Conservation (phyloP, 2,888 invertebrate species). For the Acleris emargana region DNA sequence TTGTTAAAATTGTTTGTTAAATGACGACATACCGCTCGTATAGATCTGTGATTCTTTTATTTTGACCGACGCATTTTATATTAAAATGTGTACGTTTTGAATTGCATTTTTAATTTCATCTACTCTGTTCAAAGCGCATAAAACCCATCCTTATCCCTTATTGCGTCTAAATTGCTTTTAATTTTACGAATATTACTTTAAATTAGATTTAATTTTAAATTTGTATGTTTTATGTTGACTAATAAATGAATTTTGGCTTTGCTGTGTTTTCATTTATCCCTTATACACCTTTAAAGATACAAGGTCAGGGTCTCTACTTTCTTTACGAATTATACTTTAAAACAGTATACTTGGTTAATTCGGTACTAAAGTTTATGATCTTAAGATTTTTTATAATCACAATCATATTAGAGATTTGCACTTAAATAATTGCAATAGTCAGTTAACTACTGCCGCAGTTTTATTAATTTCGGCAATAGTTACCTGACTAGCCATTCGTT, state of each 20-base stretch:
- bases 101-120: conserved; percentile 66
- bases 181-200: conserved; percentile 28
- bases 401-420: no score
- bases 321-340: no score
- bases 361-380: neutral
- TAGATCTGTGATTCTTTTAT: conserved; percentile 69
- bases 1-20: conserved; percentile 40
- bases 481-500: no score
- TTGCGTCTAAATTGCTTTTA: conserved; percentile 38
- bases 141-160: conserved; percentile 22
- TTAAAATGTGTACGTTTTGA: conserved; percentile 73
- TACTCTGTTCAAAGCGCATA: conserved; percentile 38
- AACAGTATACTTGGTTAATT: neutral
- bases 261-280: conserved; percentile 65
- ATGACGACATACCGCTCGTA: conserved; percentile 30
- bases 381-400: no score
- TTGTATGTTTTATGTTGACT: conserved; percentile 48
- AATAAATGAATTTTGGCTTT: conserved; percentile 75
- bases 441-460: no score
- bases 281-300: conserved; percentile 34
- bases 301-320: neutral
- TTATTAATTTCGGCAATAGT: no score
- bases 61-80: conserved; percentile 67
- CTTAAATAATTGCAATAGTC: no score
- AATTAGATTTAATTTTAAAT: conserved; percentile 38